These are phyloP conservation scores for Zeus faber DNA, from an alignment of 2,113 vertebrate genomes.

Conservation along the genomic window DNA sequence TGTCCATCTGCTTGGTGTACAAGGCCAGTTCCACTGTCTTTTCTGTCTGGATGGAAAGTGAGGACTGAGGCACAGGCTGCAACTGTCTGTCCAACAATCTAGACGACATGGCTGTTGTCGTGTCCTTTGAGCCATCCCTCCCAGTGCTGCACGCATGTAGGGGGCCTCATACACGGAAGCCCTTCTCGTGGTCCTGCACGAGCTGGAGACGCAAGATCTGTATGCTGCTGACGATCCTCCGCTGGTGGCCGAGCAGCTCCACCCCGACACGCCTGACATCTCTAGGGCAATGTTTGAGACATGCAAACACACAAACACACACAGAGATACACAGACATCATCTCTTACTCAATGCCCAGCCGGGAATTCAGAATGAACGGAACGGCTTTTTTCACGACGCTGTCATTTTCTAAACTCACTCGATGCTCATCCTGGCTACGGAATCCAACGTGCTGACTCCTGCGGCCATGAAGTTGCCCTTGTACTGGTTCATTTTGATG, in stretches of 20 bases:
- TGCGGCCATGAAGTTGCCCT: conserved; percentile 91
- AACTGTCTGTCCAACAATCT: conserved; percentile 60
- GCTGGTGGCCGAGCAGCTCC: conserved; percentile 94
- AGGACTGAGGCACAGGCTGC: conserved; percentile 85
- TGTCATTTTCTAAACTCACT: conserved; percentile 80
- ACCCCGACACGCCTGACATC: conserved; percentile 93
- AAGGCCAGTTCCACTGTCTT: conserved; percentile 14
- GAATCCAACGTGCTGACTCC: conserved; percentile 91
- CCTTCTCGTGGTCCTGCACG: conserved; percentile 95
- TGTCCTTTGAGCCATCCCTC: conserved; percentile 22
- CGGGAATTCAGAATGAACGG: neutral
- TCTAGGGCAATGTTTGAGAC: conserved; percentile 69
- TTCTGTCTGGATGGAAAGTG: conserved; percentile 63
- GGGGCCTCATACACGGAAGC: conserved; percentile 93
- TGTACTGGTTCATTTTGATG: conserved; percentile 98
- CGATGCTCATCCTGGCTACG: conserved; percentile 93
- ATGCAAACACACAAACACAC: conserved; percentile 11
- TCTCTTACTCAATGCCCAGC: conserved; percentile 1
- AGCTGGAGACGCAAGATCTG: conserved; percentile 93
- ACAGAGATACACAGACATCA: conserved; percentile 9
- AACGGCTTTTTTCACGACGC: neutral
- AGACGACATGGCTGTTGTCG: conserved; percentile 55
- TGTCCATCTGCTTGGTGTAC: conserved; percentile 29
- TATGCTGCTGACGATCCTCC: conserved; percentile 95
- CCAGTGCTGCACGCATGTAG: conserved; percentile 13